Evolutionary conservation across 2,113 vertebrate species (phyloP).

Genomic region (Conger conger): DNA sequence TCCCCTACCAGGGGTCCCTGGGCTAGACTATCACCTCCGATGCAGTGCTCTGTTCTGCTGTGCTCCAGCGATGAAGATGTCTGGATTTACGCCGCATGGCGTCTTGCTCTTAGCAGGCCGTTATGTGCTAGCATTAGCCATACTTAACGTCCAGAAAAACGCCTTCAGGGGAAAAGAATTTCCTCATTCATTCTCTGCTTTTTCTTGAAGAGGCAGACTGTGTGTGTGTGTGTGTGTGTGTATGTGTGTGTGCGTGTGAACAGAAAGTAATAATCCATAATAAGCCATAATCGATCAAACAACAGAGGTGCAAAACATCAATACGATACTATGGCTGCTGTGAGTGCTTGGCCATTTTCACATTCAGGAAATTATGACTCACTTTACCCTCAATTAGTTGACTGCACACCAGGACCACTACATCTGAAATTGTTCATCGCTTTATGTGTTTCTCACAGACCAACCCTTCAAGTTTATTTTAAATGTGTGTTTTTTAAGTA

Average conservation of each 20-base stretch:
- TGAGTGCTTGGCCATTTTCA: background rate
- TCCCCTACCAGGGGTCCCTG: constrained; percentile 53
- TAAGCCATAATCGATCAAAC: background rate
- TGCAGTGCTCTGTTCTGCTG: constrained; percentile 42
- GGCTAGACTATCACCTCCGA: constrained; percentile 55
- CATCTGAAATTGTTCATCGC: background rate
- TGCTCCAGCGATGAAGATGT: constrained; percentile 56
- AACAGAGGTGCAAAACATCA: background rate
- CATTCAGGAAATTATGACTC: background rate
- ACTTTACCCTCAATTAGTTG: background rate
- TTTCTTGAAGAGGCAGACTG: background rate
- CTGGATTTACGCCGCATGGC: constrained; percentile 40
- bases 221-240: background rate
- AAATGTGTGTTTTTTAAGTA: background rate
- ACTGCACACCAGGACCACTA: background rate
- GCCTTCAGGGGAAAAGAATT: background rate
- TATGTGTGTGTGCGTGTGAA: background rate
- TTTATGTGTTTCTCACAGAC: background rate
- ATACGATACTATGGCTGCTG: background rate
- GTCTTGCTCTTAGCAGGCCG: constrained; percentile 35
- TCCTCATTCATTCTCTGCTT: background rate
- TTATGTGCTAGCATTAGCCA: constrained; percentile 21
- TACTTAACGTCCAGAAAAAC: background rate
- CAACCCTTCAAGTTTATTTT: background rate
- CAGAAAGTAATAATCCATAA: no score